Conservation (phyloP, 2,113 vertebrate species). For the Alligator sinensis region DNA sequence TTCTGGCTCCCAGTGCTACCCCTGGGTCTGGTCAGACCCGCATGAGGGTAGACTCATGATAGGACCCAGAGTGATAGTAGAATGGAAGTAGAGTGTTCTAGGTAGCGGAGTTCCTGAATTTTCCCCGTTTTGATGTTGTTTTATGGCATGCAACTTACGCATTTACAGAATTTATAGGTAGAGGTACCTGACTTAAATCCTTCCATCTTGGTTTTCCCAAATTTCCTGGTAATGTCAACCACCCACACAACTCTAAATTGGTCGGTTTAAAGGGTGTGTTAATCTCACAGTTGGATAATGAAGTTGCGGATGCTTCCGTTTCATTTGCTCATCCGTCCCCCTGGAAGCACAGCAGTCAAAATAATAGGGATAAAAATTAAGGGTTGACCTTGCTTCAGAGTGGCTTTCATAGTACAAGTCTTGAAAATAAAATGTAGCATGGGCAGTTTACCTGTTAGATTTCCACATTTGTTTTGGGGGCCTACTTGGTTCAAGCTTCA, state of each 20-base stretch:
- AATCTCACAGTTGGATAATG: background rate
- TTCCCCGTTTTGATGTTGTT: background rate
- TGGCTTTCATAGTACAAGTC: accelerated
- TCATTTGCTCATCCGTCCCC: background rate
- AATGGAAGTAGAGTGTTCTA: background rate
- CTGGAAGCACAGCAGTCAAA: background rate
- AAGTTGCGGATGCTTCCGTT: background rate
- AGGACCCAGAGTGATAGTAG: background rate
- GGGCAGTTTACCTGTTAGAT: background rate
- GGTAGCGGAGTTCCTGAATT: background rate
- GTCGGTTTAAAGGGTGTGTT: background rate
- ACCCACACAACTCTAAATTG: background rate
- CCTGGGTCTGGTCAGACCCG: no score
- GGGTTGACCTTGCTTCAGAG: accelerated
- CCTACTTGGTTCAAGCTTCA: background rate
- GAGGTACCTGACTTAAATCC: background rate
- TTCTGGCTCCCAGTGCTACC: no score
- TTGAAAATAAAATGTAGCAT: background rate
- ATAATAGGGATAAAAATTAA: background rate
- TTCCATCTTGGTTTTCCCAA: background rate
- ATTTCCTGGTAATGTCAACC: background rate
- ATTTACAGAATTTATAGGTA: background rate
- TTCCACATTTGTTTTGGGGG: background rate
- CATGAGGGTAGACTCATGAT: no score
- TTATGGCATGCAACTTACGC: background rate